Conservation (phyloP, 2,113 vertebrate species). For the Nothocercus nigrocapillus region DNA sequence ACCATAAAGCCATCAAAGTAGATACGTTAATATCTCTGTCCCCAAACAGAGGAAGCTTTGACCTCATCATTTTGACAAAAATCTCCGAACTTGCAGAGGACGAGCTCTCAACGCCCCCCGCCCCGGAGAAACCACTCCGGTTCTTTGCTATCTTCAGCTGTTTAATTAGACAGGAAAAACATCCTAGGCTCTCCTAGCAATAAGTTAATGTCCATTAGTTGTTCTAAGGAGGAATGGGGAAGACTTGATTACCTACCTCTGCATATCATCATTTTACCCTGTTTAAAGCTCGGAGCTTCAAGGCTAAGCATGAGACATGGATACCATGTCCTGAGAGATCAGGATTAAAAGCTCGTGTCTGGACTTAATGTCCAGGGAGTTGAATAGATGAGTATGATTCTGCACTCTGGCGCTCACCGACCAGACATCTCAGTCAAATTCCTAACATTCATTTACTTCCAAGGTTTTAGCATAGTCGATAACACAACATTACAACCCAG, state of each 20-base stretch:
- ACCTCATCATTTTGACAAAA: fast-evolving
- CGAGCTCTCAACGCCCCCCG: fast-evolving
- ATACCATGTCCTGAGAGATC: fast-evolving
- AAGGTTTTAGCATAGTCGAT: neutral
- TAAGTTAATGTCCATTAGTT: neutral
- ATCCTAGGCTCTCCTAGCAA: neutral
- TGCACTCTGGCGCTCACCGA: neutral
- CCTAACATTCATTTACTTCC: neutral
- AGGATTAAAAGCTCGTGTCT: fast-evolving
- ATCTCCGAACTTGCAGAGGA: neutral
- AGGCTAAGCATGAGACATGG: fast-evolving
- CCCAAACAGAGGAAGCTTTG: neutral
- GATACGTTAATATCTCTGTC: neutral
- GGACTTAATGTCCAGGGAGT: neutral
- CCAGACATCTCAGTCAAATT: neutral
- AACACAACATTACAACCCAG: neutral
- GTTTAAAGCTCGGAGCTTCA: neutral
- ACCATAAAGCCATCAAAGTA: neutral
- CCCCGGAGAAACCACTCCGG: neutral
- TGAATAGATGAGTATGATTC: neutral
- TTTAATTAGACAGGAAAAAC: neutral
- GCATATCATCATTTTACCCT: neutral
- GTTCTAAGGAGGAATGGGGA: neutral
- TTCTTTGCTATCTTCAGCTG: neutral
- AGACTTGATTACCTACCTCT: neutral